These are phyloP conservation scores for Dreissena rostriformis DNA, from an alignment of 1,140 invertebrate genomes.

Conservation along the genomic window DNA sequence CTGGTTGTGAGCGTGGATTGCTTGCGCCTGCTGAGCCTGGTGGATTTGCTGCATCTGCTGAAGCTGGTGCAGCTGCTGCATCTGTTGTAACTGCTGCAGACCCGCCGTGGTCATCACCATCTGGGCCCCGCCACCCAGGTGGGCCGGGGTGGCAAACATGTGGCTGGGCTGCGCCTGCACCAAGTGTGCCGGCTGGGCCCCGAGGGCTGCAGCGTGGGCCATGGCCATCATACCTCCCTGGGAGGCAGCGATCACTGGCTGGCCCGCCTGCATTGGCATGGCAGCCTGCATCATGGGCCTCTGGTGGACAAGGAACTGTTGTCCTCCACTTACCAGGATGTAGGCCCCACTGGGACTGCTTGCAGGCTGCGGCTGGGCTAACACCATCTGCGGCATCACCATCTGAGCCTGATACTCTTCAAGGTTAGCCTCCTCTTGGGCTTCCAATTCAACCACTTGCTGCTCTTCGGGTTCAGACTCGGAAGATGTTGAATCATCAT, in stretches of 20 bases:
- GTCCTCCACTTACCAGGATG: slow-evolving; percentile 34
- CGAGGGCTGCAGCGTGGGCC: slow-evolving; percentile 28
- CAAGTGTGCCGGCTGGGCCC: slow-evolving; percentile 44
- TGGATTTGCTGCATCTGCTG: slow-evolving; percentile 47
- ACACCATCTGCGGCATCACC: slow-evolving; percentile 41
- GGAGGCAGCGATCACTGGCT: slow-evolving; percentile 51
- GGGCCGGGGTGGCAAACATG: slow-evolving; percentile 16
- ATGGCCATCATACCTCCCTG: slow-evolving; percentile 37
- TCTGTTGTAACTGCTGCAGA: slow-evolving; percentile 46
- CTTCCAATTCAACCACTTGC: slow-evolving; percentile 5
- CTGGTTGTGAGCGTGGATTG: slow-evolving; percentile 50
- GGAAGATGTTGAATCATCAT: slow-evolving; percentile 49
- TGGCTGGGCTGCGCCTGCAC: slow-evolving; percentile 27
- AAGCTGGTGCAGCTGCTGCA: slow-evolving; percentile 26
- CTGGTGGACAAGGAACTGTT: slow-evolving; percentile 45
- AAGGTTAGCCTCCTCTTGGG: slow-evolving; percentile 1
- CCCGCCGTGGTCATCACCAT: slow-evolving; percentile 9
- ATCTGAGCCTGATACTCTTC: slow-evolving; percentile 23
- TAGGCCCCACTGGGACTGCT: slow-evolving; percentile 48
- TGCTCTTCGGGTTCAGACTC: slow-evolving; percentile 53
- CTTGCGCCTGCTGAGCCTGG: slow-evolving; percentile 44
- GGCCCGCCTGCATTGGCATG: slow-evolving; percentile 53
- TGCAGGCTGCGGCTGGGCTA: slow-evolving; percentile 53
- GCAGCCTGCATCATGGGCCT: slow-evolving; percentile 30
- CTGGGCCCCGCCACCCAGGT: slow-evolving; percentile 2